These are phyloP conservation scores for Azemiops feae DNA, from an alignment of 2,113 vertebrate genomes.

Conservation along the genomic window DNA sequence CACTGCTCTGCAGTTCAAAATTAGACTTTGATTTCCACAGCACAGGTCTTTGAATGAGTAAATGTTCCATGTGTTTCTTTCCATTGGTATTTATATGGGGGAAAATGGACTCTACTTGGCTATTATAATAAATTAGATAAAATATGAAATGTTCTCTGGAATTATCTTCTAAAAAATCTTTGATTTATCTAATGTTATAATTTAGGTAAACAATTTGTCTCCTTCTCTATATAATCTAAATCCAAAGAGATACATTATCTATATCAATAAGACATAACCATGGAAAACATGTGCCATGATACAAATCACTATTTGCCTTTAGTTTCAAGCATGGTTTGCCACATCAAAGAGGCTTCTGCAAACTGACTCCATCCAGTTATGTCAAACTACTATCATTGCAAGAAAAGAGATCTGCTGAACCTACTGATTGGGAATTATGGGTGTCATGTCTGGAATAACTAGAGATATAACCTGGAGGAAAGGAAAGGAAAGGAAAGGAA, in stretches of 20 bases:
- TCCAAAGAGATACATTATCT: background rate
- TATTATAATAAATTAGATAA: background rate
- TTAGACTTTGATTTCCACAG: background rate
- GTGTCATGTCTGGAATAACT: background rate
- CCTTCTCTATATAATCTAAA: background rate
- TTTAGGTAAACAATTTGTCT: background rate
- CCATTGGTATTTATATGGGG: background rate
- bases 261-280: background rate
- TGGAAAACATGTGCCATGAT: background rate
- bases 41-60: background rate
- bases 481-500: no score
- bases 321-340: background rate
- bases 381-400: background rate
- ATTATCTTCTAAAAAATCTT: background rate
- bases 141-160: no score
- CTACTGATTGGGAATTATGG: background rate
- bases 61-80: background rate
- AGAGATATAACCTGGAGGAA: background rate
- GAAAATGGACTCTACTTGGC: no score
- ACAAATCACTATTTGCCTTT: background rate
- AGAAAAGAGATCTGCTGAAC: background rate
- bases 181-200: background rate
- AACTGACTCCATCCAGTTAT: background rate
- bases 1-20: background rate
- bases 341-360: background rate